Percentiles rank a stretch among this genome's conserved stretches.
These are phyloP conservation scores for Siniperca undulata DNA, from an alignment of 2,797 vertebrate species.

Conservation along the genomic window DNA sequence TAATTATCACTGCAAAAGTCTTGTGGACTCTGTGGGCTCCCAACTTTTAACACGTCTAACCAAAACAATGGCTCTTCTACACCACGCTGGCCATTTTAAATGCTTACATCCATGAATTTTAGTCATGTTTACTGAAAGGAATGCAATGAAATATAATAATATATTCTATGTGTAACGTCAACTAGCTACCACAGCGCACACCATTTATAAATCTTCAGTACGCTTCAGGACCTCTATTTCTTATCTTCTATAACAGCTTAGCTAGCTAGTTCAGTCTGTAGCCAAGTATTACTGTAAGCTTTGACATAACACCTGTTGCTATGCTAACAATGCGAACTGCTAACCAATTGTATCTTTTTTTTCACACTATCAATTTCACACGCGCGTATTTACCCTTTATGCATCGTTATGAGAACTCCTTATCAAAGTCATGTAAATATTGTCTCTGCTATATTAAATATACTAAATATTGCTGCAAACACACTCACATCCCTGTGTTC, in stretches of 20 bases:
- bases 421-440: accelerated
- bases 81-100: neutral
- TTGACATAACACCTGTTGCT: neutral
- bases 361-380: neutral
- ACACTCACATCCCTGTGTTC: too few relatives aligned
- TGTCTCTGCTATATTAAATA: too few relatives aligned
- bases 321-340: neutral
- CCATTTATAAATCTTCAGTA: too few relatives aligned
- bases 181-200: neutral
- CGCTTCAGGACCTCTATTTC: neutral
- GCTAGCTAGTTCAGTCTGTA: neutral
- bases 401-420: neutral
- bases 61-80: neutral
- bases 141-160: neutral
- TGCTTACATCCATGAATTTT: too few relatives aligned
- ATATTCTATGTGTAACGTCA: neutral
- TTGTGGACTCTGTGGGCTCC: neutral
- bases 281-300: neutral
- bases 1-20: neutral
- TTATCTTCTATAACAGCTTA: neutral
- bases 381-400: neutral
- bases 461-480: too few relatives aligned
- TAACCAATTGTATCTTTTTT: neutral
- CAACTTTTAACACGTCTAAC: neutral
- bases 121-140: neutral